Evolutionary conservation across 2,797 vertebrate species (phyloP), one percentile per base, ranked within the genome.

Genomic region (Thunnus albacares): DNA sequence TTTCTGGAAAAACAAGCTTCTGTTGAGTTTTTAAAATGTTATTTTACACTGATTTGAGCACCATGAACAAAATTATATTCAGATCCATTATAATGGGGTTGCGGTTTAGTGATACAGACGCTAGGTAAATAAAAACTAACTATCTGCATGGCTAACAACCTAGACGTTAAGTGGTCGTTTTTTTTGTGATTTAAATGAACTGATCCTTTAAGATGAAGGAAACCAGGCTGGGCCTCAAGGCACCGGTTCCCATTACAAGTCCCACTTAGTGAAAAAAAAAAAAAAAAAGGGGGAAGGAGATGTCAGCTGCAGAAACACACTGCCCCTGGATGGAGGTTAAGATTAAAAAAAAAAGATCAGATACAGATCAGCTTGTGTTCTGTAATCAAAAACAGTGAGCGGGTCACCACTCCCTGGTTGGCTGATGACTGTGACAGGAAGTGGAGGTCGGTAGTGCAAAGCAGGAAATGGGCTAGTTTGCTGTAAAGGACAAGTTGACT

Each of bases 201-300:
- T 11, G n/a, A 89, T 57, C 61, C 65, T 71, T 83, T 79, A 62
- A 38, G 24, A 77, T 75, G 51, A 49, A 61, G 76, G 49, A 74
- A 86, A 84, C 49, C 80, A 87, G 89, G 75, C 83, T 85, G 90
- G 83, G 83, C 75, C 78, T 76, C 82, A 87, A 84, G 82, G 82
- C 81, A 88, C 83, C 77, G 45, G 75, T 68, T 89, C 80, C 80
- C 51, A 88, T 84, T 75, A 77, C 73, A 85, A 89, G 86, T 83
- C 81, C 79, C 81, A 84, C 76, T 84, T 51, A 55, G 77, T 79
- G 71, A 53, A 58, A n/a, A 43, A 64, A 59, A 41, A 71, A 69
- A 51, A 58, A 41, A 71, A 69, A 51, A 58, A 58, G 56, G 69
- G 33, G 75, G 73, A 51, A n/a, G 41, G 57, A 71, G 58, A 52